Evolutionary conservation across 2,888 invertebrate genomes (phyloP), one percentile per base, ranked within the genome.

Genomic region (Hyposoter dolosus): DNA sequence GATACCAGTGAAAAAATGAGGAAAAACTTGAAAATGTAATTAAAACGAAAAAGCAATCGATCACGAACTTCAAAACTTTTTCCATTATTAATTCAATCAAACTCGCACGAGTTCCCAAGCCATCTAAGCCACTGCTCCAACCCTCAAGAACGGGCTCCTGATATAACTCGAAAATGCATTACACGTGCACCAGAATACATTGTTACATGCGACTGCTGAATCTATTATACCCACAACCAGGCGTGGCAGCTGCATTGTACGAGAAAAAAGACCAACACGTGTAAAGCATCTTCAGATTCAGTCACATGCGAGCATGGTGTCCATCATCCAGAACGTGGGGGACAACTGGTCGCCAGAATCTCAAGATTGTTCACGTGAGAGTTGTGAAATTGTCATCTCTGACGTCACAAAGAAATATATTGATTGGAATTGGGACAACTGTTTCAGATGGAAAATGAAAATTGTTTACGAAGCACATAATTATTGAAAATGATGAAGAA

Each of bases 191-290:
- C 4, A 60, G 12, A 28, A 60, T 28, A 60, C 28, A 15, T 15
- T 28, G 60, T 60, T 60, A 60, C 28, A 28, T 60, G 15, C 28
- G 4, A 15, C 28, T 28, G 15, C 15, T 15, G 15, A 60, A 60
- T 60, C 28, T 28, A 60, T 60, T 60, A 19, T n/a, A 23, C 19
- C 32, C 63, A 47, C 4, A n/a, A 17, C n/a, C 32, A 15, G 5
- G 15, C 28, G 28, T n/a, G 40, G 66, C 40, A 40, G 40, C 47
- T 60, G 60, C 45, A 47, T 69, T 71, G 28, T 71, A 79, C 35
- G 60, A 63, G 60, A 45, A 28, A n/a, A 40, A 35, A 23, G 17
- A 40, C 63, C 50, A 63, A 65, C 80, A 80, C 80, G 72, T 80
- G 80, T 72, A 72, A 72, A 43, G 50, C 10, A 80, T 60, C 19